Conservation (phyloP, 2,113 vertebrate genomes). For the Peucedramus taeniatus region DNA sequence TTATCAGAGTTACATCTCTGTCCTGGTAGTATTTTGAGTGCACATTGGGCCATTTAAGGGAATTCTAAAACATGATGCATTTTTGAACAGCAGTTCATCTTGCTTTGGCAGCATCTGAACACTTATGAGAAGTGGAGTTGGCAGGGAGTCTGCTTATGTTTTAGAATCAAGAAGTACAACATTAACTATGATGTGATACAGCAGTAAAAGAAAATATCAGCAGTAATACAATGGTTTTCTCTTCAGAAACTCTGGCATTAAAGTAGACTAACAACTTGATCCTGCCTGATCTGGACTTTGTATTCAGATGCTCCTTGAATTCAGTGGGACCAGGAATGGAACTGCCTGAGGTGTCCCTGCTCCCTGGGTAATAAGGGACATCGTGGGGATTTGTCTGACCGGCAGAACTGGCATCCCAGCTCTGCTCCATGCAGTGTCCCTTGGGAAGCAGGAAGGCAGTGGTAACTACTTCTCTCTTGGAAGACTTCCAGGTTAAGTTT, state of each 20-base stretch:
- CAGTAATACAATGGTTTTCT: not conserved
- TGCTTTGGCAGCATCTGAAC: slow-evolving; percentile 11
- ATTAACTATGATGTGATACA: not conserved
- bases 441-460: not conserved
- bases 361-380: not conserved
- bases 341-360: not conserved
- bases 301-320: not conserved
- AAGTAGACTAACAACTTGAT: not conserved
- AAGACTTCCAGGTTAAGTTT: not conserved
- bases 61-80: not conserved
- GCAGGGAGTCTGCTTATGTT: not conserved
- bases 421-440: not conserved
- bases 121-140: not conserved
- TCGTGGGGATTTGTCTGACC: not conserved
- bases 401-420: not conserved
- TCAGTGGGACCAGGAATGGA: not conserved
- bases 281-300: not conserved
- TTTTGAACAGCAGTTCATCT: not conserved
- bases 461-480: not conserved
- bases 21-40: not conserved
- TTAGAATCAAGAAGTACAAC: not conserved
- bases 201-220: not conserved
- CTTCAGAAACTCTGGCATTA: not conserved
- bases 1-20: not conserved
- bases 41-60: slow-evolving; percentile 19